Evolutionary conservation across 2,888 invertebrate species (phyloP).

Genomic region (Ephialtes manifestator): DNA sequence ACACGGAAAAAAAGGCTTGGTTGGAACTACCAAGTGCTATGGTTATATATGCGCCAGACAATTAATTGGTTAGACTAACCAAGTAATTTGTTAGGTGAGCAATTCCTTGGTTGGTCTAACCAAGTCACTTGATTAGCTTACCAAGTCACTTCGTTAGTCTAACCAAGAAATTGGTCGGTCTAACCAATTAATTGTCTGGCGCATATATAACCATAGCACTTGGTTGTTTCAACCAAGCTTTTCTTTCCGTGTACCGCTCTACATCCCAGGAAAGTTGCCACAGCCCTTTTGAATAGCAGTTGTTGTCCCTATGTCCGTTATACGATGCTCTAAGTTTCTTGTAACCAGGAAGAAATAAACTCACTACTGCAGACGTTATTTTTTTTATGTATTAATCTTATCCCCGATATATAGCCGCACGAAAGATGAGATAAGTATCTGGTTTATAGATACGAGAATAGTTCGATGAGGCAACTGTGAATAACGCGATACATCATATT

Average conservation of each 20-base stretch:
- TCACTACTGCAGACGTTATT: slow-evolving; percentile 30
- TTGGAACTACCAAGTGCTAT: too few species aligned
- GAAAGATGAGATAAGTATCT: slow-evolving; percentile 44
- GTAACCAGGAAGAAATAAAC: slow-evolving; percentile 37
- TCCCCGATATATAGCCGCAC: slow-evolving; percentile 41
- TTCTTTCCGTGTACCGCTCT: slow-evolving; percentile 62
- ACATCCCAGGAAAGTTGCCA: slow-evolving; percentile 1
- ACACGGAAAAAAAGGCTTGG: too few species aligned
- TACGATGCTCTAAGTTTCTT: slow-evolving; percentile 21
- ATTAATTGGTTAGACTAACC: too few species aligned
- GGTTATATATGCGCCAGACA: too few species aligned
- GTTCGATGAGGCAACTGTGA: slow-evolving; percentile 5
- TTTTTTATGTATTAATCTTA: slow-evolving; percentile 62
- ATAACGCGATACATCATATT: slow-evolving; percentile 28
- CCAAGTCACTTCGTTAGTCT: too few species aligned
- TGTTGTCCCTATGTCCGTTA: slow-evolving; percentile 33
- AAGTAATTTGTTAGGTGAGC: too few species aligned
- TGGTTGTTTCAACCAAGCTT: too few species aligned
- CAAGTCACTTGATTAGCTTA: too few species aligned
- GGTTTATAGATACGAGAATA: slow-evolving; percentile 64
- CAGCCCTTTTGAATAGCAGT: slow-evolving; percentile 12
- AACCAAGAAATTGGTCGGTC: too few species aligned
- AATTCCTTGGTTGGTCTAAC: too few species aligned
- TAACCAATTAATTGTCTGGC: too few species aligned
- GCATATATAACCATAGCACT: too few species aligned